Base-by-base conservation (phyloP, 2,113 vertebrate species). In the Callorhinus ursinus region DNA sequence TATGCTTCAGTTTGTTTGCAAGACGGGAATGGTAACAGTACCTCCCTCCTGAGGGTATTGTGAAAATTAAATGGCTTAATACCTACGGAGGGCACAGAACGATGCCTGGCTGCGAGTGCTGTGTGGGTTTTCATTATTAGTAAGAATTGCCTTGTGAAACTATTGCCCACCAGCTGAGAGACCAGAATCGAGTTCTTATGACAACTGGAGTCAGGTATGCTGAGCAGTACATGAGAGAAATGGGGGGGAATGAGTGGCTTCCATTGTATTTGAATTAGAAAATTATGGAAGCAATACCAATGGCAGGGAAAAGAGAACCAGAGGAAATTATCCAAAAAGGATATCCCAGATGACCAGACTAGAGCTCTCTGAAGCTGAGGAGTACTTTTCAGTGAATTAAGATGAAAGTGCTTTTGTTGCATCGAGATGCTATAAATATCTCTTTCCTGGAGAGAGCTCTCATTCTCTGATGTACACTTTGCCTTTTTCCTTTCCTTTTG, bases 351-450 rank as follows among this genome's bases (percentile, higher is more conserved):
- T n/a, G 74, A 65, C n/a, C 36, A 21, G 72, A 19, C 61, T 42
- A 22, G 46, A 55, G 36, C 53, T 19, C 77, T 65, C 57, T 8
- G 24, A 24, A 65, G 55, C 24, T 67, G 24, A 77, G 10, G 31
- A 33, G 82, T n/a, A 67, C 36, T 69, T 91, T 89, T 81, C 55
- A 96, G 85, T 26, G 69, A 67, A 39, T 61, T 59, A 55, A 87
- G 63, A 97, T 57, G 55, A 96, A 93, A 94, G 57, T 51, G 33
- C 53, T 91, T 91, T 69, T 86, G 69, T 36, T 51, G 39, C 46
- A 28, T 67, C 67, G 71, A 87, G 26, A 72, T 59, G 14, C 59
- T 22, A 1, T 59, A 61, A 95, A 71, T 57, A 10, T 19, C 46
- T 95, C 61, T 76, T 87, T 80, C 63, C 61, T 61, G 18, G 46